phyloP scores from a whole-genome alignment of 2,113 vertebrate species.

The Anolis sagrei region DNA sequence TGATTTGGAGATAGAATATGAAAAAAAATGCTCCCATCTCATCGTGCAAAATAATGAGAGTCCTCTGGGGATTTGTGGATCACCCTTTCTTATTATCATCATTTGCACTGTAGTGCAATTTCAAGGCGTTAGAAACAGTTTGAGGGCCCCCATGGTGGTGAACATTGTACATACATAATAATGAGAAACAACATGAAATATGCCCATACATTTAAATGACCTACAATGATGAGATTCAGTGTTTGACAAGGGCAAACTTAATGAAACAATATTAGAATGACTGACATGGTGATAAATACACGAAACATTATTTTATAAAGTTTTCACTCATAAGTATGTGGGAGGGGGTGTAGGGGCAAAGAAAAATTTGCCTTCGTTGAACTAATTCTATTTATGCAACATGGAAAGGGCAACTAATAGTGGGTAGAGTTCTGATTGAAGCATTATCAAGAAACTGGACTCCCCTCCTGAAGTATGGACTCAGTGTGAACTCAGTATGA shows the following conservation, averaged over 20 bases:
- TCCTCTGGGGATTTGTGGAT: background rate
- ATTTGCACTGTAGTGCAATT: background rate
- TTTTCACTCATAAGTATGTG: background rate
- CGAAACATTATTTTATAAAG: background rate
- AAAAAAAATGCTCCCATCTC: background rate
- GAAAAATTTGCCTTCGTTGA: background rate
- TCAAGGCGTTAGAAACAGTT: background rate
- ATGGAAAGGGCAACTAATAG: too few species aligned
- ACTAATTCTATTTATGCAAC: background rate
- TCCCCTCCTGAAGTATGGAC: too few species aligned
- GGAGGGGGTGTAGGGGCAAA: background rate
- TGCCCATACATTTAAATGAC: background rate
- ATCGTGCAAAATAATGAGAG: conserved; percentile 17
- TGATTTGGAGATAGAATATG: conserved; percentile 16
- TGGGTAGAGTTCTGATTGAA: too few species aligned
- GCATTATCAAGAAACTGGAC: too few species aligned
- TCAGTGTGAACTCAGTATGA: too few species aligned
- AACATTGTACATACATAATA: background rate
- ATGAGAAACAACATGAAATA: background rate
- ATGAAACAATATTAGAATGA: background rate
- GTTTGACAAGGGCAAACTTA: background rate
- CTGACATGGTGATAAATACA: background rate
- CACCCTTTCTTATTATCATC: background rate
- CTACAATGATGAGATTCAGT: background rate
- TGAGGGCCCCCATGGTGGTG: background rate